Conservation (phyloP, 2,113 vertebrate genomes). For the Clarias batrachus region DNA sequence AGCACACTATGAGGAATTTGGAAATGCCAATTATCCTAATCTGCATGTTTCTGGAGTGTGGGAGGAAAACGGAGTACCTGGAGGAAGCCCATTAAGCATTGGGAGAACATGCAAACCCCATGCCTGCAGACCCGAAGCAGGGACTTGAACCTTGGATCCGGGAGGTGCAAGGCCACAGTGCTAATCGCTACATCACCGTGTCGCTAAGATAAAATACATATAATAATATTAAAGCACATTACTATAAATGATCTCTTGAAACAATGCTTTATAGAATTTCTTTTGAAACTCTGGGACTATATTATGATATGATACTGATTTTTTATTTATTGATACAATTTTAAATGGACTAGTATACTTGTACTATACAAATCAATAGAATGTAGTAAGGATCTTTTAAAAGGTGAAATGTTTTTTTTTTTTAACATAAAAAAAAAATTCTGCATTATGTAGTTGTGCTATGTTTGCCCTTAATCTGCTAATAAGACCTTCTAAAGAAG, state of each 20-base stretch:
- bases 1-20: no score
- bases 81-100: no score
- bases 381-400: not conserved
- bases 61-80: no score
- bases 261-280: not conserved
- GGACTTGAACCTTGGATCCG: no score
- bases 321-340: not conserved
- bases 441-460: not conserved
- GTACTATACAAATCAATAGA: not conserved
- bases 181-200: no score
- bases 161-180: no score
- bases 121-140: no score
- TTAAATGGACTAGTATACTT: not conserved
- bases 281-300: not conserved
- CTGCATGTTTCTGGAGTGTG: no score
- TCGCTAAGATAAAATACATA: no score
- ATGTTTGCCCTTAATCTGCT: not conserved
- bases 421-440: not conserved
- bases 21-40: no score
- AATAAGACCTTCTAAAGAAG: constrained; percentile 7
- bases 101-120: no score
- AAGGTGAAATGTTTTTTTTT: not conserved
- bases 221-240: not conserved
- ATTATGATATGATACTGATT: not conserved
- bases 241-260: no score